Evolutionary conservation across 2,113 vertebrate genomes (phyloP), one percentile per base, ranked within the genome.

Genomic region (Carassius auratus): DNA sequence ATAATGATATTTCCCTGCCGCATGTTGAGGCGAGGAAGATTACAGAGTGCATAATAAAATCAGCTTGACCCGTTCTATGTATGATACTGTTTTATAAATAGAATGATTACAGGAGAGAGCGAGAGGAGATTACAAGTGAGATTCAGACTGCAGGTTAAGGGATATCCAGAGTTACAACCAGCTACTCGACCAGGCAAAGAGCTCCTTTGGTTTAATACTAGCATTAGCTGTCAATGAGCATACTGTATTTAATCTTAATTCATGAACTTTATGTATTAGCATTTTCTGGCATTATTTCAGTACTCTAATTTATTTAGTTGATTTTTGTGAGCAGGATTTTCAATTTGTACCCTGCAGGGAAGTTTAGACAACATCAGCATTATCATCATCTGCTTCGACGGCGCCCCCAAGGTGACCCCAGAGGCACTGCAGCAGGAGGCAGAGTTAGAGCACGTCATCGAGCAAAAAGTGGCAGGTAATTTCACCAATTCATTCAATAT

Each of bases 291-390:
- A 38, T 38, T 38, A 38, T 38, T 61, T 8, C n/a, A 61, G 7
- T 9, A n/a, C 57, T 38, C 8, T 21, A 8, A 42, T 21, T 21
- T 59, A 0, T n/a, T n/a, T n/a, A n/a, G 1, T 9, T n/a, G 21
- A 61, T 61, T 61, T 61, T 61, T 61, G 19, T 61, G 21, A n/a
- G 55, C 17, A 21, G 55, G 33, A 36, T 71, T 71, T 42, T 5
- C 42, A 42, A 71, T 42, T 42, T 9, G 42, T 42, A 42, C 84
- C 88, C 90, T 86, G 55, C 92, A 96, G 95, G 96, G 95, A 68
- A 97, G 96, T 87, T 88, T 95, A 87, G 96, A 96, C 85, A 96
- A 96, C 90, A 96, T 95, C 89, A 96, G 94, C 84, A 94, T 96
- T 90, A 93, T 96, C 87, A 92, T 96, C 10, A 89, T 97, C 82